phyloP scores from a whole-genome alignment of 2,797 vertebrate species.

The Pelochelys cantorii region DNA sequence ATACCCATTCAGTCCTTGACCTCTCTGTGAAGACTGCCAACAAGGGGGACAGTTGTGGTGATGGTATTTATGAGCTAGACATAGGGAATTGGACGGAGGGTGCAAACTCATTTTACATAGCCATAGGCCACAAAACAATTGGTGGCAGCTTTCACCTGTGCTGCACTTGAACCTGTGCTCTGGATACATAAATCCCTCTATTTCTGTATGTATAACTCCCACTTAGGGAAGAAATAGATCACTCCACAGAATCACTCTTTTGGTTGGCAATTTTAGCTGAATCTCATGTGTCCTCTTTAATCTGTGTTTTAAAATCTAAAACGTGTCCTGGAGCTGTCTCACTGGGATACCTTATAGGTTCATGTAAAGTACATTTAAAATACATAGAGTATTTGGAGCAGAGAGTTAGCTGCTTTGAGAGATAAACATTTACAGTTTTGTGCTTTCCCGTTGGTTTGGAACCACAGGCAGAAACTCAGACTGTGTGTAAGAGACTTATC shows the following conservation, averaged over 20 bases:
- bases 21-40: constrained; percentile 26
- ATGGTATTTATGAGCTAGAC: background rate
- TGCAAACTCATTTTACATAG: background rate
- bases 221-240: background rate
- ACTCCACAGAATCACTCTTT: background rate
- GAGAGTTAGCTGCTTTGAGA: background rate
- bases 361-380: background rate
- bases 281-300: background rate
- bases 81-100: background rate
- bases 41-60: background rate
- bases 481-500: background rate
- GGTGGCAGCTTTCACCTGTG: background rate
- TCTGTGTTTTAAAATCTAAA: background rate
- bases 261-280: constrained; percentile 18
- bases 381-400: background rate
- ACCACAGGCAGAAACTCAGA: constrained; percentile 23
- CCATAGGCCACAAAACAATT: background rate
- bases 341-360: background rate
- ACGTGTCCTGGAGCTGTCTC: background rate
- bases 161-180: background rate
- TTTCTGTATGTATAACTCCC: background rate
- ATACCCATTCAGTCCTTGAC: constrained; percentile 10
- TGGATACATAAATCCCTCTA: background rate
- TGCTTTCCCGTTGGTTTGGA: constrained; percentile 12
- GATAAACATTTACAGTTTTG: background rate